Base-by-base conservation (phyloP, 1,140 invertebrate genomes). In the Sitophilus oryzae region DNA sequence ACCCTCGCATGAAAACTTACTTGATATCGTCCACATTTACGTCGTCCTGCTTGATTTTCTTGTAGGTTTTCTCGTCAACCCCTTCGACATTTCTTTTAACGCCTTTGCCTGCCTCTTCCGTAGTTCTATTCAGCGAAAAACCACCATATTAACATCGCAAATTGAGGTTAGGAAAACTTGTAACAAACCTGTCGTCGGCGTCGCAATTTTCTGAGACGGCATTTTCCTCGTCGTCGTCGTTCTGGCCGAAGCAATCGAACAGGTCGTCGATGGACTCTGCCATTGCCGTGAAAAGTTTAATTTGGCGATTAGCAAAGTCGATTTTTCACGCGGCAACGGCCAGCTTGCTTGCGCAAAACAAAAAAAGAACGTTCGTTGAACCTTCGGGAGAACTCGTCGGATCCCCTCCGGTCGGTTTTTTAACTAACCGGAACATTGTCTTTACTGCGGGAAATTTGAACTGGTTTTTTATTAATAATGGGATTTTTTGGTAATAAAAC, bases 211-310 rank as follows among this genome's bases (percentile, higher is more conserved):
- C 54, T 15, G 55, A 23, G 3, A 55, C 3, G 34, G 58, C 47
- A 3, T 47, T 47, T 21, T 43, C 43, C 10, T 52, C 30, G 18
- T 23, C 46, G 4, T 65, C 60, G 6, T 43, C 45, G 21, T 21
- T 43, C 50, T 65, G 55, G 15, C 66, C 61, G 54, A 70, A 70
- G 56, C 68, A 70, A 25, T 65, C 58, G 46, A 70, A 70, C n/a
- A 70, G 56, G 57, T 70, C 66, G 42, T 70, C 68, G 25, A 70
- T 70, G 22, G 61, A 66, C 23, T 67, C 61, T 46, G 64, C 61
- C 68, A 70, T 70, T 14, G n/a, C n/a, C n/a, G n/a, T n/a, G n/a
- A n/a, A n/a, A n/a, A n/a, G n/a, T n/a, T n/a, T n/a, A n/a, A n/a
- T n/a, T n/a, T n/a, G n/a, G n/a, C n/a, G 16, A 40, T 8, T 40